Base-by-base conservation (phyloP, 64 coral and sea anemone species). In the Actinia tenebrosa region DNA sequence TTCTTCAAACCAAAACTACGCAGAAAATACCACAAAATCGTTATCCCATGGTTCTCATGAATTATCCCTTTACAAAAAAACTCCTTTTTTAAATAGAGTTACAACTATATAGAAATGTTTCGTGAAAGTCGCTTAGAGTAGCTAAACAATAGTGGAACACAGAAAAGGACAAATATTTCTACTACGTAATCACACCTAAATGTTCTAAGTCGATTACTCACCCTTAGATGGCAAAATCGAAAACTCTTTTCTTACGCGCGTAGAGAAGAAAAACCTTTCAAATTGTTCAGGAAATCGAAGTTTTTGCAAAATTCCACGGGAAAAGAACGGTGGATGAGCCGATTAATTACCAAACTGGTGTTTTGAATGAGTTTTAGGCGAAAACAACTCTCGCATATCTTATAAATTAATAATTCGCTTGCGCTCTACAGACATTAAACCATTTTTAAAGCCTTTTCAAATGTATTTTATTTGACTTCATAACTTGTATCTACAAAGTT, bases 321-420 rank as follows among this genome's bases (percentile, higher is more conserved):
- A 81, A 81, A 50, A 50, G 27, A 19, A 26, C 25, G 69, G 27
- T 75, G 25, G 42, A 50, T 45, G 53, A 52, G 45, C 11, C 53
- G 83, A 56, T 85, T 62, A 85, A 85, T 85, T 61, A 44, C 15
- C 23, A 25, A 83, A 85, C 83, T 85, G 83, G 83, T 85, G 18
- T 23, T 61, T 63, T 87, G 47, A 87, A 92, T 92, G 83, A 60
- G 78, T 83, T 83, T 92, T 53, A 22, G 84, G 80, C 80, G 85
- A 92, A 92, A 92, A 87, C 90, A 92, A 87, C 85, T 61, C 80
- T 64, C 60, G 80, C 55, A 91, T 86, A 86, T 91, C 52, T 56
- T 56, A 92, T 92, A 69, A 92, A 92, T 92, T 87, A 92, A 87
- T 92, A 69, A 92, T 92, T 42, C 79, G 79, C 50, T 81, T 81